Evolutionary conservation across 2,113 vertebrate species (phyloP), one percentile per base, ranked within the genome.

Genomic region (Pristiophorus japonicus): DNA sequence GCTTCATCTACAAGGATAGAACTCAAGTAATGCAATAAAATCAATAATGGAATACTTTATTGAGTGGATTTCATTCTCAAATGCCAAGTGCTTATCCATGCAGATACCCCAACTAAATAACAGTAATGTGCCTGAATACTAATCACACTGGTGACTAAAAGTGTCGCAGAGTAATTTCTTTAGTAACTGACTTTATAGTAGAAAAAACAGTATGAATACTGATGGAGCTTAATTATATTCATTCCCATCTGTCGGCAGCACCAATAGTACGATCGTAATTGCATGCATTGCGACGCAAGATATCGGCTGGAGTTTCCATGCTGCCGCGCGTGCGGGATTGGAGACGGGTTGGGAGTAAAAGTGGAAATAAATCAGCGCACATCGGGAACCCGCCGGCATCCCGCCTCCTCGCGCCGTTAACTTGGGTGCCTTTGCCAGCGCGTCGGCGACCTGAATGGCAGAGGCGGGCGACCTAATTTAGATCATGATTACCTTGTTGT

Each of bases 31-130:
- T 51, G 24, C 66, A 94, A 94, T 94, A 94, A 70, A 94, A 94
- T 94, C 93, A 94, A 94, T 94, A 94, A 70, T 70, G 66, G 66
- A 94, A 94, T 94, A 94, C 73, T 94, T 94, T 94, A 94, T 67
- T 38, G 66, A 51, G 42, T 94, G 45, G 66, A 51, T 70, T 67
- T 73, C 27, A 70, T 70, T 94, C 65, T 34, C 42, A 94, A 38
- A 11, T 73, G 93, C 93, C 66, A 94, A 94, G 45, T 94, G 93
- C 93, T 94, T 70, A 70, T 73, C 93, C 65, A 30, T 94, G 93
- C 93, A 94, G 66, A 94, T 94, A 70, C 70, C 42, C 66, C 65
- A 51, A 73, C 93, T 73, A 67, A 63, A 34, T 70, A 94, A 70
- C 93, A 70, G 93, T 7, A 16, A 94, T 67, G 63, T 94, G 38